Conservation (phyloP, 2,797 vertebrate species). For the Limosa lapponica region DNA sequence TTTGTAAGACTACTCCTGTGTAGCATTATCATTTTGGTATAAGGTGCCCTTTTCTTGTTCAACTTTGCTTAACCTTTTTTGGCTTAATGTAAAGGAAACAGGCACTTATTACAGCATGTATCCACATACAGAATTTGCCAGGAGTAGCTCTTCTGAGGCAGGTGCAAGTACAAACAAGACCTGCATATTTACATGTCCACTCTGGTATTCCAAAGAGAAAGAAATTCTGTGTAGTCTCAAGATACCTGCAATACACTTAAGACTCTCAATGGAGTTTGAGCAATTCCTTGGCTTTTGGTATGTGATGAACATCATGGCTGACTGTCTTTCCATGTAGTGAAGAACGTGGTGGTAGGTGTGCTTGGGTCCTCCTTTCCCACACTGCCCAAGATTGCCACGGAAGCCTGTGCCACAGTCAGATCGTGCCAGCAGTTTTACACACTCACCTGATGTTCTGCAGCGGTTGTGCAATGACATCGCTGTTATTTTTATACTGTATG, state of each 20-base stretch:
- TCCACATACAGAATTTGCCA: background rate
- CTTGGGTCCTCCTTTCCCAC: background rate
- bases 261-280: background rate
- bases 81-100: background rate
- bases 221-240: background rate
- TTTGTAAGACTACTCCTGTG: background rate
- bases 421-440: background rate
- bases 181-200: accelerated
- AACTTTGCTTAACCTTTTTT: background rate
- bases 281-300: background rate
- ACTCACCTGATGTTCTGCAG: background rate
- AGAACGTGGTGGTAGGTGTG: background rate
- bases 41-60: background rate
- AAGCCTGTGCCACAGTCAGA: background rate
- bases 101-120: background rate
- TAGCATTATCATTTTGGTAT: background rate
- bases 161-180: background rate
- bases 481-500: background rate
- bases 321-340: background rate
- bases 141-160: background rate
- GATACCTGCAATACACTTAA: background rate
- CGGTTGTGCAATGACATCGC: no score
- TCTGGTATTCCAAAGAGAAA: background rate
- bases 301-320: background rate
- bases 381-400: accelerated